These are phyloP conservation scores for Nansenia antarctica DNA, from an alignment of 2,113 vertebrate genomes.

Conservation along the genomic window DNA sequence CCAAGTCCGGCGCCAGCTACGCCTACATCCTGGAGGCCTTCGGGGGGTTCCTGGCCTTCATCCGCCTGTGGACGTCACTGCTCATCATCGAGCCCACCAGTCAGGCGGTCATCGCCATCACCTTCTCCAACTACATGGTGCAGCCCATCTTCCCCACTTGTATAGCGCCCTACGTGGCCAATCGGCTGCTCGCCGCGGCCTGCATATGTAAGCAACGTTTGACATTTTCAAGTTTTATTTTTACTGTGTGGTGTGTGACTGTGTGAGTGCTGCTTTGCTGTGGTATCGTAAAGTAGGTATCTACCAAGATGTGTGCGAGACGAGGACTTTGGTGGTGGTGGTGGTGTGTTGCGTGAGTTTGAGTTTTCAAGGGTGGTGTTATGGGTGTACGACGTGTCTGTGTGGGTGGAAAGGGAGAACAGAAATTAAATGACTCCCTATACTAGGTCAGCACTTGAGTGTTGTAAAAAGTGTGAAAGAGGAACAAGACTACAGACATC, in stretches of 20 bases:
- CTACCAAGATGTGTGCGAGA: not conserved
- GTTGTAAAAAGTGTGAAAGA: slow-evolving; percentile 27
- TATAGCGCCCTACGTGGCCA: slow-evolving; percentile 79
- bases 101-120: slow-evolving; percentile 91
- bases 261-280: not conserved
- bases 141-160: slow-evolving; percentile 90
- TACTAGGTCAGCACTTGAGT: slow-evolving; percentile 35
- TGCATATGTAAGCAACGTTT: slow-evolving; percentile 85
- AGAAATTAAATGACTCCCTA: slow-evolving; percentile 41
- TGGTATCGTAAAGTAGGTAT: not conserved
- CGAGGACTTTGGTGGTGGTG: not conserved
- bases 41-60: slow-evolving; percentile 85
- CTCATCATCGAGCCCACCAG: slow-evolving; percentile 93
- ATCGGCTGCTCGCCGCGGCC: slow-evolving; percentile 84
- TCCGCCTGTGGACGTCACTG: slow-evolving; percentile 90
- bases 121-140: slow-evolving; percentile 93
- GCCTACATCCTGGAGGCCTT: slow-evolving; percentile 93
- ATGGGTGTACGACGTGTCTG: slow-evolving; percentile 5
- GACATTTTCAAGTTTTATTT: too few species aligned
- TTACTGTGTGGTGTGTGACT: slow-evolving; percentile 17
- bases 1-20: slow-evolving; percentile 91
- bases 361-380: not conserved
- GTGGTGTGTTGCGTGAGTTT: not conserved
- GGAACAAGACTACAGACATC: slow-evolving; percentile 31
- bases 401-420: slow-evolving; percentile 44